phyloP scores from a whole-genome alignment of 1,140 invertebrate species.

The Chironomus tepperi region DNA sequence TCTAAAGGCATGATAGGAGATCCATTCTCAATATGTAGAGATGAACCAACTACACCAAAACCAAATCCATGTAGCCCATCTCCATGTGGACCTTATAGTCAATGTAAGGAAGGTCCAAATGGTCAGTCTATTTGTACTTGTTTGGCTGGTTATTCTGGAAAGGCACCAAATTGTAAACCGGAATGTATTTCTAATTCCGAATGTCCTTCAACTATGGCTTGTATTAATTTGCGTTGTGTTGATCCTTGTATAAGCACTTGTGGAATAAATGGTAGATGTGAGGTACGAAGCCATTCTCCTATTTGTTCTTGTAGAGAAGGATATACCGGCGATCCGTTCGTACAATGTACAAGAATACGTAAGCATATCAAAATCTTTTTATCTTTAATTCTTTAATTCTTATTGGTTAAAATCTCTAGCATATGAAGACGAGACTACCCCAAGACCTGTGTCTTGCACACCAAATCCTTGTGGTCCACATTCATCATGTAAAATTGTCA shows the following conservation, averaged over 20 bases:
- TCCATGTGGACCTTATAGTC: conserved; percentile 49
- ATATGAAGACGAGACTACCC: conserved; percentile 36
- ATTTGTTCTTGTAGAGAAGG: conserved; percentile 59
- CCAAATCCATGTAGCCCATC: conserved; percentile 47
- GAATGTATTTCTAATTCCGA: conserved; percentile 59
- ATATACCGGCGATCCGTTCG: conserved; percentile 69
- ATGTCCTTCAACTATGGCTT: conserved; percentile 53
- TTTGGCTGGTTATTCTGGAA: conserved; percentile 57
- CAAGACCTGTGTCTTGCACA: conserved; percentile 46
- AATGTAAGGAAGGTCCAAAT: conserved; percentile 43
- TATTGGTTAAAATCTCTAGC: conserved; percentile 32
- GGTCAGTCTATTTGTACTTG: conserved; percentile 57
- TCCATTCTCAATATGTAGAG: conserved; percentile 45
- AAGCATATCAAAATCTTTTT: background rate
- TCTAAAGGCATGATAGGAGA: conserved; percentile 55
- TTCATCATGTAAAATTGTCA: conserved; percentile 62
- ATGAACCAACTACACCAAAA: conserved; percentile 39
- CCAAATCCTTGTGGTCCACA: conserved; percentile 71
- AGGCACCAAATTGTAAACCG: conserved; percentile 64
- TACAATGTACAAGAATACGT: conserved; percentile 43
- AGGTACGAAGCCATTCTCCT: conserved; percentile 58
- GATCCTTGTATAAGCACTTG: conserved; percentile 63
- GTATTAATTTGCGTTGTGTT: conserved; percentile 53
- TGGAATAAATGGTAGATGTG: conserved; percentile 58
- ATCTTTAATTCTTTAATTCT: background rate